These are phyloP conservation scores for Parnassius orleans DNA, from an alignment of 2,888 invertebrate species.

Conservation along the genomic window DNA sequence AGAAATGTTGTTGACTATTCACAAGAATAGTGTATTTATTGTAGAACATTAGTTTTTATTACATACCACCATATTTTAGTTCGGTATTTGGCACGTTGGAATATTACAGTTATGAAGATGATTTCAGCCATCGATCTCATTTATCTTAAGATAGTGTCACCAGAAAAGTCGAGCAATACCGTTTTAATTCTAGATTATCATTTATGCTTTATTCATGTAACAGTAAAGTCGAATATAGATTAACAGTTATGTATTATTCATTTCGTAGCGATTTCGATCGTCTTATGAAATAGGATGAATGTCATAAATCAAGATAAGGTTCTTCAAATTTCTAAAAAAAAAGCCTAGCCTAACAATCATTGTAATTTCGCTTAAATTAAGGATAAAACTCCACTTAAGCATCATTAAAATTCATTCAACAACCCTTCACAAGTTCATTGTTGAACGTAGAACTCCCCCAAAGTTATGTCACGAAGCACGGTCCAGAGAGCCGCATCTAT, in stretches of 20 bases:
- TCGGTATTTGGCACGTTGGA: constrained; percentile 1
- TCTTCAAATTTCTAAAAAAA: background rate
- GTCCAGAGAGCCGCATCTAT: too few species aligned
- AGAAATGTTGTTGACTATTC: background rate
- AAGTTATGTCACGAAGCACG: too few species aligned
- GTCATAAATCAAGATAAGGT: constrained; percentile 1
- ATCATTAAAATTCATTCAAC: too few species aligned
- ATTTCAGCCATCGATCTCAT: constrained; percentile 19
- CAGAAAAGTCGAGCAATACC: background rate
- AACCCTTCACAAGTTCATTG: too few species aligned
- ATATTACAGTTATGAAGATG: constrained; percentile 8
- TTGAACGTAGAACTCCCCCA: too few species aligned
- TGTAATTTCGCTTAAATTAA: too few species aligned
- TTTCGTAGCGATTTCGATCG: background rate
- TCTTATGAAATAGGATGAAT: background rate
- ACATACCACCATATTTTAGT: background rate
- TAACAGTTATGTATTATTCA: background rate
- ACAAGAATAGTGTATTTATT: background rate
- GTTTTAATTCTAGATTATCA: background rate
- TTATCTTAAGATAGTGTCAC: constrained; percentile 23
- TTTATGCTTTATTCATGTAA: background rate
- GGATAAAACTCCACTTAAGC: too few species aligned
- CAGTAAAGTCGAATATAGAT: background rate
- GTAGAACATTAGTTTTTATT: constrained; percentile 2
- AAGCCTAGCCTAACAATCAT: too few species aligned